Base-by-base conservation (phyloP, 2,888 invertebrate species). In the Dexiosoma caninum region DNA sequence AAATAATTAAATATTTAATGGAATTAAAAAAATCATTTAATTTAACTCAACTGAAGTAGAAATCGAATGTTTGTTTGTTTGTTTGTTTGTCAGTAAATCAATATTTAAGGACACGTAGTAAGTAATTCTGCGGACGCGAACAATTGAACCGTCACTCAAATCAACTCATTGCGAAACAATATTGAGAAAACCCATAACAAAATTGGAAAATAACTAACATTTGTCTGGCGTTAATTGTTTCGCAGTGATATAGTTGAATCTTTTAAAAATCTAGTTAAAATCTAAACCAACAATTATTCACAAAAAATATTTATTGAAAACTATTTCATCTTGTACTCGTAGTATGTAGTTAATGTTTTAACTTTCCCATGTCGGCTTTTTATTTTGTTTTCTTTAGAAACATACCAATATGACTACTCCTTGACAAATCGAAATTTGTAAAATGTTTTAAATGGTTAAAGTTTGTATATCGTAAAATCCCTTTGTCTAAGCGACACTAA, bases 221-320 rank as follows among this genome's bases (percentile, higher is more conserved):
- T 35, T 27, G 46, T 49, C 66, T 67, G 44, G 62, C 69, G 69
- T 75, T 70, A 49, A 60, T 64, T 51, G 60, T 49, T 59, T 53
- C 60, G 30, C 4, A 77, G 42, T 69, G 53, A 46, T 69, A 12
- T 67, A 67, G 49, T 35, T 46, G 32, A 51, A 30, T 57, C 32
- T 53, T 32, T 19, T 14, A 62, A 35, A 21, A 44, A 30, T 66
- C 44, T 23, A 46, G 42, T 40, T 16, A 27, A 53, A 27, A 12
- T 9, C 40, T 53, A 49, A 57, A 57, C 10, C n/a, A 37, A 55
- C 12, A 21, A 57, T 59, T 44, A 57, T 16, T n/a, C 53, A 57
- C 32, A 32, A 19, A 21, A 37, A 59, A 37, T 35, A 70, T 44
- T 8, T 53, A 30, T 19, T 44, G 19, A 49, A 21, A 19, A 46